Base-by-base conservation (phyloP, 2,888 invertebrate genomes). In the Plebejus argus region DNA sequence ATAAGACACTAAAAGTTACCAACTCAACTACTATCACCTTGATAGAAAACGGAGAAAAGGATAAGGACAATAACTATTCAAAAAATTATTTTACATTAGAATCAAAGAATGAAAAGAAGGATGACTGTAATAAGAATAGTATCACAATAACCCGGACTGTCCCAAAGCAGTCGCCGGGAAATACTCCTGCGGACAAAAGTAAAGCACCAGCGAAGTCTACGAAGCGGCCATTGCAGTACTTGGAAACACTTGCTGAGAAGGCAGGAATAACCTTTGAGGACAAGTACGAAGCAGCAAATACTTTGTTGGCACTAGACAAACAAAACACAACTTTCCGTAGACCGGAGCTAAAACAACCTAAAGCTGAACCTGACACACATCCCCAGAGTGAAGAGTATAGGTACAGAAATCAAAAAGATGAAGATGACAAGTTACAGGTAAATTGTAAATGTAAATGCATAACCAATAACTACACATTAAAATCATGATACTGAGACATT, bases 251-350 rank as follows among this genome's bases (percentile, higher is more conserved):
- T 79, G 96, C 96, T 18, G 96, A 96, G 85, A 96, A 96, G 83
- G 96, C 96, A 76, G 96, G 96, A 1, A 96, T 96, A 18, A 96
- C 96, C 23, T 96, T 96, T 84, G 96, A 96, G 86, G 96, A 96
- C 87, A 96, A 96, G 88, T 96, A 96, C 93, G 96, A 96, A 88
- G 96, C 96, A 79, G 96, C 96, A 5, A 96, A 95, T 82, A 95
- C 95, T 78, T 88, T 95, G 84, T 87, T 95, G 83, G 96, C 96
- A 81, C 91, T 96, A 89, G 96, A 96, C 85, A 96, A 95, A 85
- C 95, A 95, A 82, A 95, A 95, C 84, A 95, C 88, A 83, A 90
- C 92, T 79, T 91, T 86, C 79, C 85, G 90, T 79, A 88, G 92
- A 82, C 86, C 90, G n/a, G 93, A 93, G 61, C 80, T 92, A 3